Base-by-base conservation (phyloP, 2,797 vertebrate genomes). In the Ispidina lecontei region DNA sequence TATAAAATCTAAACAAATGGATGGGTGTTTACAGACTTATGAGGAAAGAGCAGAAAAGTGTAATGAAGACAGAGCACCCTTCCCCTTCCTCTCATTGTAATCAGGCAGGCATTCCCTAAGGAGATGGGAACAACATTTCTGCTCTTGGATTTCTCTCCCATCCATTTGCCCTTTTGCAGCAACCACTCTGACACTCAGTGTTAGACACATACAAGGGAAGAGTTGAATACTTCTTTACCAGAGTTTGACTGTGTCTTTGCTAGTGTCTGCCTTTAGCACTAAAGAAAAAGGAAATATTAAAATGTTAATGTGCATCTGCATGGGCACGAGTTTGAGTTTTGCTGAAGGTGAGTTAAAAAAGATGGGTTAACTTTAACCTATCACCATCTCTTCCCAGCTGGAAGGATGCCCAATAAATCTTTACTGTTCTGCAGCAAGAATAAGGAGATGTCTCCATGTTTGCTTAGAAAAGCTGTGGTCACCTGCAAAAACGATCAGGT, bases 381-480 rank as follows among this genome's bases (percentile, higher is more conserved):
- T 59, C 8, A 67, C 18, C 3, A n/a, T 39, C 7, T 69, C 60
- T 74, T 89, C 74, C 37, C 60, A 54, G 9, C 14, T 71, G 46
- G 35, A 76, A 65, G 11, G 46, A 11, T 88, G 82, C 14, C 44
- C 5, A 44, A 21, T 14, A 64, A 64, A 76, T 55, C 33, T 52
- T 71, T 46, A 22, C 16, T 55, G 51, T 74, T 85, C 35, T 83
- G 23, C 43, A 67, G 44, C 3, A 6, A 90, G 59, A 90, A 87
- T 72, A 72, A 91, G 92, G 62, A 75, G 14, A 8, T 77, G 55
- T 77, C 88, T 94, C 81, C 69, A 25, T 69, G 69, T 91, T 91
- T 93, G 80, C 88, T 89, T 93, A 77, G 83, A 64, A 94, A 92
- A 94, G 71, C 86, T 77, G 59, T 14, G 2, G 75, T 95, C 94